Conservation (phyloP, 2,113 vertebrate genomes). For the Rhinichthys klamathensis region DNA sequence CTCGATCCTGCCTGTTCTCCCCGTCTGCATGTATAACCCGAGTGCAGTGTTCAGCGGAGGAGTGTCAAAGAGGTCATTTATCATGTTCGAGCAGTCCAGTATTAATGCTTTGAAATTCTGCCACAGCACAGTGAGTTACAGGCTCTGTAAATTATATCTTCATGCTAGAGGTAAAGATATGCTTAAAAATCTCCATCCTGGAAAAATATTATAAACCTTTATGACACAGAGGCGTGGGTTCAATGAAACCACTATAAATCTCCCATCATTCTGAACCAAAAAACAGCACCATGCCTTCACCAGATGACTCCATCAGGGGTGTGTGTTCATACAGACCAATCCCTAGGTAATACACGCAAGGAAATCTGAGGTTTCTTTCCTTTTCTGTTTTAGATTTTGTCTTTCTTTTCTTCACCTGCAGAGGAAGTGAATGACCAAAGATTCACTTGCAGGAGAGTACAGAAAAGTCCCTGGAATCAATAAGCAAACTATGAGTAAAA, state of each 20-base stretch:
- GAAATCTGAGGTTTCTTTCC: background rate
- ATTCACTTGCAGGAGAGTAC: background rate
- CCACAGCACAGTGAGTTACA: slow-evolving; percentile 56
- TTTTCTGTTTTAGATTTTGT: slow-evolving; percentile 2
- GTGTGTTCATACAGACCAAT: slow-evolving; percentile 11
- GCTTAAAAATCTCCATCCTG: slow-evolving; percentile 63
- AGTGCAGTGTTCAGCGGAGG: slow-evolving; percentile 22
- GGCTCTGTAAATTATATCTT: slow-evolving; percentile 45
- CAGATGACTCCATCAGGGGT: slow-evolving; percentile 46
- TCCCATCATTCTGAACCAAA: slow-evolving; percentile 42
- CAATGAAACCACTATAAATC: slow-evolving; percentile 63
- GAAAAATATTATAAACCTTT: slow-evolving; percentile 68
- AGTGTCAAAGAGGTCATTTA: slow-evolving; percentile 26
- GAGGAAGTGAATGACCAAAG: background rate
- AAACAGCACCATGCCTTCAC: slow-evolving; percentile 47
- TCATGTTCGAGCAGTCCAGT: slow-evolving; percentile 52
- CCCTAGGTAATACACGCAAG: slow-evolving; percentile 4
- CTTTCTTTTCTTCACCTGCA: slow-evolving; percentile 11
- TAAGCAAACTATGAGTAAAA: slow-evolving; percentile 2
- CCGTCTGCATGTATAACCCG: slow-evolving; percentile 25
- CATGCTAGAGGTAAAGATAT: slow-evolving; percentile 66
- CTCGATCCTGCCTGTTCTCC: slow-evolving; percentile 27
- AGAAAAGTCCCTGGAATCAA: slow-evolving; percentile 8
- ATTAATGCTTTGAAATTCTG: slow-evolving; percentile 55
- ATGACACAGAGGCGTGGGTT: slow-evolving; percentile 58